Conservation (phyloP, 2,797 vertebrate species). For the Chaunax sp. region DNA sequence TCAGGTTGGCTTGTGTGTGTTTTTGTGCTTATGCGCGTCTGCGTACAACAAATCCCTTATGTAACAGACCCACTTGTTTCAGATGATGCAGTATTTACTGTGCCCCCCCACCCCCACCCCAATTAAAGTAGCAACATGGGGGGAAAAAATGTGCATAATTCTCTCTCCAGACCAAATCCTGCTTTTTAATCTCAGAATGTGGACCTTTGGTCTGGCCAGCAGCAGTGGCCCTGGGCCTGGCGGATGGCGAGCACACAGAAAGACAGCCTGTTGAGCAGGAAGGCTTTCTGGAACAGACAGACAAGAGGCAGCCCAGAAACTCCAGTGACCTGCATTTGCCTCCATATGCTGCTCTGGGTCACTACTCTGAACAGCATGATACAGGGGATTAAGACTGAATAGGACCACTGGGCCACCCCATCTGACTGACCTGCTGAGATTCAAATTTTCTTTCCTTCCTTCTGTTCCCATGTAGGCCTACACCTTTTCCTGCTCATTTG, state of each 20-base stretch:
- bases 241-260: slow-evolving; percentile 52
- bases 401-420: slow-evolving; percentile 44
- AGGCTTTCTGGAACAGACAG: slow-evolving; percentile 73
- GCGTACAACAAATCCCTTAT: slow-evolving; percentile 61
- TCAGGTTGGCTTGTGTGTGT: slow-evolving; percentile 10
- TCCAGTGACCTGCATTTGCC: slow-evolving; percentile 77
- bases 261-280: slow-evolving; percentile 50
- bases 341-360: slow-evolving; percentile 75
- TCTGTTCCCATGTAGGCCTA: background rate
- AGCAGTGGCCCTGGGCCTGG: slow-evolving; percentile 68
- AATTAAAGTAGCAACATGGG: slow-evolving; percentile 2
- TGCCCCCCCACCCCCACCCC: background rate
- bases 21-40: slow-evolving; percentile 2
- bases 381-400: slow-evolving; percentile 71
- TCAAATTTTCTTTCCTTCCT: slow-evolving; percentile 20
- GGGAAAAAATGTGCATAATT: slow-evolving; percentile 60
- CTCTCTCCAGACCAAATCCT: slow-evolving; percentile 71
- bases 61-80: slow-evolving; percentile 64
- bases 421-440: slow-evolving; percentile 50
- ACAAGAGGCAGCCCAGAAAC: slow-evolving; percentile 68
- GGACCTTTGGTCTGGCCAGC: slow-evolving; percentile 73
- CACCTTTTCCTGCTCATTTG: background rate
- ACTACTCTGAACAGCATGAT: slow-evolving; percentile 53
- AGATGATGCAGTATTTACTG: slow-evolving; percentile 45
- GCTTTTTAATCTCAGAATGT: slow-evolving; percentile 72